These are phyloP conservation scores for Gallinago nigripennis DNA, from an alignment of 2,797 vertebrate species.

Conservation along the genomic window DNA sequence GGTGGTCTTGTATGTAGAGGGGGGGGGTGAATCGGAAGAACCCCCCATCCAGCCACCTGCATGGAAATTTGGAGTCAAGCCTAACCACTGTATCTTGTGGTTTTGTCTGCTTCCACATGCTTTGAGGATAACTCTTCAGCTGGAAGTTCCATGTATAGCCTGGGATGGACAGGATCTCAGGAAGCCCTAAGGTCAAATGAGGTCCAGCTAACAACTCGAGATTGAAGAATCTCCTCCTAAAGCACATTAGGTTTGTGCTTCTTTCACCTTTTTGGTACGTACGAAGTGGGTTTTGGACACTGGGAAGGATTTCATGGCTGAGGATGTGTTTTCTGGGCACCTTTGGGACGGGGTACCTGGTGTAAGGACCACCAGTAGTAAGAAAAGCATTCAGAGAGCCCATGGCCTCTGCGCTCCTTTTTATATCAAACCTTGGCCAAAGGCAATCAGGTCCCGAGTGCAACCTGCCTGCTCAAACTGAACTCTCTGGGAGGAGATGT, in stretches of 20 bases:
- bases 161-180: not conserved
- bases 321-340: not conserved
- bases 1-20: too few species aligned
- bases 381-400: not conserved
- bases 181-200: not conserved
- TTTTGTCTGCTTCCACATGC: fast-evolving
- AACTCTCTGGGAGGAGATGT: not conserved
- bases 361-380: not conserved
- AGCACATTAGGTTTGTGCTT: not conserved
- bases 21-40: not conserved
- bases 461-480: not conserved
- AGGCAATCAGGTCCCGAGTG: not conserved
- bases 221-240: not conserved
- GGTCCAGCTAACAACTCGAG: not conserved
- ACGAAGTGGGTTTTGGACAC: not conserved
- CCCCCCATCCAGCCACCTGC: not conserved
- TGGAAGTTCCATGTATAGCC: not conserved
- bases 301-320: not conserved
- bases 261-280: not conserved
- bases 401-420: not conserved
- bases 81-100: not conserved
- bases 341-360: not conserved
- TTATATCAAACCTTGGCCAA: not conserved
- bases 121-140: not conserved
- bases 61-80: not conserved